Evolutionary conservation across 2,113 vertebrate species (phyloP), one percentile per base, ranked within the genome.

Genomic region (Ramphastos sulfuratus): DNA sequence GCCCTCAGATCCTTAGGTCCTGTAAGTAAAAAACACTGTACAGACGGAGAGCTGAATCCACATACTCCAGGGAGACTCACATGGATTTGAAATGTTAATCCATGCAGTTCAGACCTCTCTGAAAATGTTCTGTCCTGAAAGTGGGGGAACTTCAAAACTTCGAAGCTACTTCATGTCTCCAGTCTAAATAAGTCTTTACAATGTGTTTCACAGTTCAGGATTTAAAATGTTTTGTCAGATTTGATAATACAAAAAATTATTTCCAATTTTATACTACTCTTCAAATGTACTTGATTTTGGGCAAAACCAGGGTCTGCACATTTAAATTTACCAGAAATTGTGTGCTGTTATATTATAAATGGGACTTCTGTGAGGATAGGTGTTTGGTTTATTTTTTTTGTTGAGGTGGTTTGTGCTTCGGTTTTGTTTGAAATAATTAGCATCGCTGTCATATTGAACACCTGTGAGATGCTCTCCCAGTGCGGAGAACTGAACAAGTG

Each of bases 71-170:
- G 90, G 95, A 93, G 90, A n/a, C 83, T 94, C 79, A 94, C 33
- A 19, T 81, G 85, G 94, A 80, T 82, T 92, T 94, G 84, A 96
- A 96, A 95, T 95, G 95, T 97, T 96, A 96, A 95, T 96, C 65
- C 35, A 89, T 93, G 92, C 87, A 85, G 33, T 65, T 75, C 80
- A 85, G 92, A 75, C 72, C 7, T 58, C 79, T 91, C 90, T 79
- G 63, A 46, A 81, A 65, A 83, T 88, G 37, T 92, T 91, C 60
- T 70, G 50, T 52, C 60, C 90, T 66, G 91, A 48, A 81, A 92
- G 61, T 66, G 64, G 39, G 67, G 84, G 58, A 78, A 75, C 65
- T 93, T 82, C 24, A 12, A 37, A 91, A 90, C 50, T 92, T 88
- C 27, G 75, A 21, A 85, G 69, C 44, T 89, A 21, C n/a, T 56